Evolutionary conservation across 2,797 vertebrate species (phyloP).

Genomic region (Sebastes steindachneri): DNA sequence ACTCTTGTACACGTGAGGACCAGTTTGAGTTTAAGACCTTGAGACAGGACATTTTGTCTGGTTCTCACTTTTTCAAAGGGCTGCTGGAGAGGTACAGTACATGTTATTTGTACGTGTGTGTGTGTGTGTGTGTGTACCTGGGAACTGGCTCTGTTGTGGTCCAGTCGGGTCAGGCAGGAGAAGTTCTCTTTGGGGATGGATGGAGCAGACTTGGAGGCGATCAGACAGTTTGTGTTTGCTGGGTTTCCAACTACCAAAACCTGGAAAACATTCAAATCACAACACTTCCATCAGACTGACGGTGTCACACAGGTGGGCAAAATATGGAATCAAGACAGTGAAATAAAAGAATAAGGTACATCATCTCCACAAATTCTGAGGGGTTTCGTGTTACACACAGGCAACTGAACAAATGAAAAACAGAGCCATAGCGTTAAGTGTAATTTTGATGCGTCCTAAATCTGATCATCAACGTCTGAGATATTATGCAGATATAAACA

Average conservation of each 20-base stretch:
- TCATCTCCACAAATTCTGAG: too few species aligned
- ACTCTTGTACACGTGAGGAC: neutral
- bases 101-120: too few species aligned
- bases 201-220: constrained; percentile 93
- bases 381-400: too few species aligned
- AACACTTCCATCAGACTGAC: neutral
- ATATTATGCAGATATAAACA: neutral
- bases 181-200: constrained; percentile 99
- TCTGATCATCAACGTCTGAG: neutral
- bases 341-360: too few species aligned
- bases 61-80: neutral
- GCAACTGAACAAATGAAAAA: too few species aligned
- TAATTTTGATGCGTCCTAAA: neutral
- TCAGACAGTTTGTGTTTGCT: constrained; percentile 97
- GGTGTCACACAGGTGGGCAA: neutral
- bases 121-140: constrained; percentile 65
- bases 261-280: constrained; percentile 68
- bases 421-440: neutral
- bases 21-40: neutral
- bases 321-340: neutral
- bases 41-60: neutral
- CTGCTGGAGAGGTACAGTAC: neutral
- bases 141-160: constrained; percentile 95
- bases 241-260: constrained; percentile 97
- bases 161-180: constrained; percentile 96